Evolutionary conservation across 2,113 vertebrate species (phyloP), one percentile per base, ranked within the genome.

Genomic region (Melanostigma gelatinosum): DNA sequence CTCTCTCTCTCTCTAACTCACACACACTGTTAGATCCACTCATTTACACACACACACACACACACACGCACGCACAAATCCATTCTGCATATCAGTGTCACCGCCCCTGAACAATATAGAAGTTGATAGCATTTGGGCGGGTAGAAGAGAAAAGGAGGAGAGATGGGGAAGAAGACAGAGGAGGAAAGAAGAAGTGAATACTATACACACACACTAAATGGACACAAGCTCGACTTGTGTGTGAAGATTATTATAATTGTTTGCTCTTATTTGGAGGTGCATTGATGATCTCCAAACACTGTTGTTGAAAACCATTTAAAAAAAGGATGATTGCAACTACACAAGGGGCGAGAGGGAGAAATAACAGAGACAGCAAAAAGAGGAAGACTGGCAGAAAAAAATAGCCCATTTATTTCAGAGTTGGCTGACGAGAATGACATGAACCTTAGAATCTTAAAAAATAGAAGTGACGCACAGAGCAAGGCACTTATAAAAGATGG

Each of bases 71-170:
- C 72, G 42, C 84, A 84, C 72, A 82, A 74, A 77, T 63, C 7
- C 75, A 72, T 63, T 57, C 77, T 77, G 72, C 62, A 67, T 85
- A 84, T 89, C 69, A 62, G 81, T 86, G 76, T 86, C 84, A 72
- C 62, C 6, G 20, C 61, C 38, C 81, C 78, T 68, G 67, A 86
- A 72, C 79, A 82, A 73, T 61, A 73, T 40, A 65, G 48, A 84
- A 15, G 73, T 70, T 65, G 72, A 83, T 71, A 69, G 58, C 7
- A 55, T 81, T 75, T 67, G 38, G 27, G 50, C 57, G 72, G 65
- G 46, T 69, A n/a, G n/a, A 27, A 36, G 24, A 32, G 46, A 36
- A 78, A n/a, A 75, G 12, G 11, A 55, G 61, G 12, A 22, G 38
- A 76, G 50, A 54, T 4, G 4, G 13, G 29, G 9, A 44, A 29